Evolutionary conservation across 2,888 invertebrate species (phyloP).

Genomic region (Drosophila eohydei): DNA sequence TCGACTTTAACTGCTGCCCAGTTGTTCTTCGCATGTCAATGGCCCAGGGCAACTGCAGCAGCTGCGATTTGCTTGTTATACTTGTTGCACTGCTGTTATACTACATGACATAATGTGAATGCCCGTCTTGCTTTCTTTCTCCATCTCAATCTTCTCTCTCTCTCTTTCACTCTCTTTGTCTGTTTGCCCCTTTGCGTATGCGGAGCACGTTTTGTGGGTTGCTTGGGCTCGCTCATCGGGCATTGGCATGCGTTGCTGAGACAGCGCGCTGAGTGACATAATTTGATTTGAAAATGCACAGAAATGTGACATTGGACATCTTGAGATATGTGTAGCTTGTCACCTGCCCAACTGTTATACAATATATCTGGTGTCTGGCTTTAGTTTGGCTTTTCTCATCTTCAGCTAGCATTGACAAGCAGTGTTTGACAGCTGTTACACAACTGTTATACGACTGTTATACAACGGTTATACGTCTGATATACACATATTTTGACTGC

Average conservation of each 20-base stretch:
- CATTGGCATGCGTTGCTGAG: constrained; percentile 52
- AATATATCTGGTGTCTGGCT: neutral
- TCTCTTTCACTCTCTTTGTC: neutral
- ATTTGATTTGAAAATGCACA: constrained; percentile 38
- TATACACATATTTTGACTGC: neutral
- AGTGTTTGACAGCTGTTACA: neutral
- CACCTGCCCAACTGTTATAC: constrained; percentile 30
- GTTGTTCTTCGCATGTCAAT: constrained; percentile 56
- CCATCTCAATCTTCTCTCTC: neutral
- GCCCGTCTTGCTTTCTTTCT: constrained; percentile 28
- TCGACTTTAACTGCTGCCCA: constrained; percentile 29
- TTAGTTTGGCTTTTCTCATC: neutral
- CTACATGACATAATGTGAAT: constrained; percentile 62
- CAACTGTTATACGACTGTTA: constrained; percentile 1
- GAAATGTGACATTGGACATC: constrained; percentile 17
- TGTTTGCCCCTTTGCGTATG: constrained; percentile 40
- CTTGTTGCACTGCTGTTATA: constrained; percentile 57
- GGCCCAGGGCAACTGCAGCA: constrained; percentile 47
- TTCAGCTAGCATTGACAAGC: neutral
- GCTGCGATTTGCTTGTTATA: constrained; percentile 29
- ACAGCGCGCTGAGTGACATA: constrained; percentile 41
- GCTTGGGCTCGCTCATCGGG: constrained; percentile 32
- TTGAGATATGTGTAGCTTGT: constrained; percentile 21
- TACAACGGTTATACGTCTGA: constrained; percentile 23
- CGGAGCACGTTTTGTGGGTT: constrained; percentile 69